phyloP scores from a whole-genome alignment of 2,888 invertebrate species.

The Caenorhabditis becei region DNA sequence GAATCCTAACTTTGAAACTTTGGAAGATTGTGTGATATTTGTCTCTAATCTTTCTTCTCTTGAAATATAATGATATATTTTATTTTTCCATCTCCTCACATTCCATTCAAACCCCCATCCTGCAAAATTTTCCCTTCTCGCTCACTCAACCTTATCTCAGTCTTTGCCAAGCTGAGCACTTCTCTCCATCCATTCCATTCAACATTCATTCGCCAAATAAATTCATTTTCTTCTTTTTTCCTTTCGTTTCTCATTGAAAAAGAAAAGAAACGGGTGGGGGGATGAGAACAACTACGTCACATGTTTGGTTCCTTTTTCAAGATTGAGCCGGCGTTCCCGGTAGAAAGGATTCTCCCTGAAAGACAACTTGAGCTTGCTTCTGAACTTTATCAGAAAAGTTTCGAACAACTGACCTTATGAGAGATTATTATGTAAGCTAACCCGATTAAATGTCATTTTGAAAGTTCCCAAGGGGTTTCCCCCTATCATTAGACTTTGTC shows the following conservation, averaged over 20 bases:
- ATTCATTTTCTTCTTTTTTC: slow-evolving; percentile 32
- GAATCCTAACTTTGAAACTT: not conserved
- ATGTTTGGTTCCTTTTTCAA: not conserved
- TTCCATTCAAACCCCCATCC: not conserved
- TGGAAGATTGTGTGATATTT: slow-evolving; percentile 11
- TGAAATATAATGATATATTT: not conserved
- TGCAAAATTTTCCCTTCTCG: not conserved
- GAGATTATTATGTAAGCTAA: no score
- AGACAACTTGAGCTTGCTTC: no score
- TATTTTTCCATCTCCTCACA: not conserved
- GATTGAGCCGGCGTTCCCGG: no score
- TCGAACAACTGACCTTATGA: no score
- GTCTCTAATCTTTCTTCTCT: not conserved
- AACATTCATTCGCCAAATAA: slow-evolving; percentile 42
- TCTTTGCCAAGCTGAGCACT: not conserved
- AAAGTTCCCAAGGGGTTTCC: no score
- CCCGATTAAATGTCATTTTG: no score
- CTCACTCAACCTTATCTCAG: not conserved
- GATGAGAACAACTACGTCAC: slow-evolving; percentile 26
- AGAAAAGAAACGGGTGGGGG: not conserved
- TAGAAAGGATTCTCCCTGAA: no score
- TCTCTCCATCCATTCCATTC: slow-evolving; percentile 27
- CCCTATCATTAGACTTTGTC: no score
- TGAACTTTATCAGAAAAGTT: no score
- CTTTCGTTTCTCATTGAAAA: not conserved